A percentile compares a stretch with the other conserved stretches of the same genome.
These are phyloP conservation scores for Darevskia nairensis DNA, from an alignment of 2,797 vertebrate genomes.

Conservation along the genomic window DNA sequence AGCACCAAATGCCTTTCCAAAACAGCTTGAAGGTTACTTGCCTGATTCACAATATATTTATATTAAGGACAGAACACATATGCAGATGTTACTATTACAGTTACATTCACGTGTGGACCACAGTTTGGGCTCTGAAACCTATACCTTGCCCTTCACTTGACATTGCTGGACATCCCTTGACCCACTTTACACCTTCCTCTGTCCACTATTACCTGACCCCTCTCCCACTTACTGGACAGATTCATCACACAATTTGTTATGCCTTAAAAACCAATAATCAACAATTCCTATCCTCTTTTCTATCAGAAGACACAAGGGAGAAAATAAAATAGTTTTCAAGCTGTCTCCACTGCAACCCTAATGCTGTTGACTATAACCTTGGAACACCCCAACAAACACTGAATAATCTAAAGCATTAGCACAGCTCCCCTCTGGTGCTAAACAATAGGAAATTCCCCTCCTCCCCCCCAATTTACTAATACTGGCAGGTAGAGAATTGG, in stretches of 20 bases:
- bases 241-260: not conserved
- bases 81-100: not conserved
- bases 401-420: conserved; percentile 39
- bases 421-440: conserved; percentile 16
- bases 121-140: not conserved
- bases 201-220: not conserved
- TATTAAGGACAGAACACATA: not conserved
- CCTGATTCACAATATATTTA: not conserved
- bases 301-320: conserved; percentile 15
- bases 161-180: not conserved
- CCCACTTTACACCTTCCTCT: not conserved
- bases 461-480: not conserved
- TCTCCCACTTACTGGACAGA: not conserved
- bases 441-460: conserved; percentile 7
- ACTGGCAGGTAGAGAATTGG: conserved; percentile 34
- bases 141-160: not conserved
- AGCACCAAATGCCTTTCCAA: not conserved
- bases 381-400: conserved; percentile 45
- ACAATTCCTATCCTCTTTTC: conserved; percentile 13
- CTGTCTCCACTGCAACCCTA: conserved; percentile 18
- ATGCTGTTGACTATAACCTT: conserved; percentile 26
- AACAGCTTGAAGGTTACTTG: not conserved
- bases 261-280: conserved; percentile 28
- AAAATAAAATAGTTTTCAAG: conserved; percentile 40
- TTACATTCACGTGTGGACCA: not conserved